phyloP scores from a whole-genome alignment of 2,113 vertebrate species.

The Colossoma macropomum region DNA sequence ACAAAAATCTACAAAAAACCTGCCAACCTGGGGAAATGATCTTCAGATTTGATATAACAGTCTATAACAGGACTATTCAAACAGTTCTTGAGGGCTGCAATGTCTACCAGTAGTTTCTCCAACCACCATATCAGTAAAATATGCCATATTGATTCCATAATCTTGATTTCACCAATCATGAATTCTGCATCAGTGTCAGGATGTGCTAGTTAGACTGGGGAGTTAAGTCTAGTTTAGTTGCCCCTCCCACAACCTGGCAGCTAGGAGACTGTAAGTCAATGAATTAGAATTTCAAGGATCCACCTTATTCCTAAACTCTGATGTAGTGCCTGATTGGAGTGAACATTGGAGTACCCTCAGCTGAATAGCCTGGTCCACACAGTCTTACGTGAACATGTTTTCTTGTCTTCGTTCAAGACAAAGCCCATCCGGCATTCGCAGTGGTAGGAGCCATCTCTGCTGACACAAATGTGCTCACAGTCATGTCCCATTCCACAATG shows the following conservation, averaged over 20 bases:
- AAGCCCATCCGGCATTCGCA: constrained; percentile 72
- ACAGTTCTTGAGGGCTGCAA: neutral
- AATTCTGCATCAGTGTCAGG: no score
- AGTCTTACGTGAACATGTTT: constrained; percentile 77
- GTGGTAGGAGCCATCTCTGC: constrained; percentile 50
- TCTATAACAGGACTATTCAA: neutral
- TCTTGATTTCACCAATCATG: neutral
- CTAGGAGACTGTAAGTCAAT: no score
- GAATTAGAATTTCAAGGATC: no score
- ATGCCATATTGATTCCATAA: neutral
- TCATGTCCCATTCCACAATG: constrained; percentile 63
- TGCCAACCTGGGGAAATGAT: no score
- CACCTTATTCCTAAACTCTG: no score
- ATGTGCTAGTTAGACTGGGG: no score
- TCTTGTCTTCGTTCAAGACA: constrained; percentile 68
- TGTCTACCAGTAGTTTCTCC: neutral
- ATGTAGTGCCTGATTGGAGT: neutral
- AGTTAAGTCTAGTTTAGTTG: neutral
- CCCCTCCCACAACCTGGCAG: neutral
- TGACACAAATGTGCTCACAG: constrained; percentile 74
- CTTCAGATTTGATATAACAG: neutral
- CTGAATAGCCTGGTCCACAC: neutral
- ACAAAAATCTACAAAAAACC: neutral
- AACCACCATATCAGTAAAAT: neutral
- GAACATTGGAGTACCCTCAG: neutral